Evolutionary conservation across 2,113 vertebrate species (phyloP).

Genomic region (Chelonoidis abingdonii): DNA sequence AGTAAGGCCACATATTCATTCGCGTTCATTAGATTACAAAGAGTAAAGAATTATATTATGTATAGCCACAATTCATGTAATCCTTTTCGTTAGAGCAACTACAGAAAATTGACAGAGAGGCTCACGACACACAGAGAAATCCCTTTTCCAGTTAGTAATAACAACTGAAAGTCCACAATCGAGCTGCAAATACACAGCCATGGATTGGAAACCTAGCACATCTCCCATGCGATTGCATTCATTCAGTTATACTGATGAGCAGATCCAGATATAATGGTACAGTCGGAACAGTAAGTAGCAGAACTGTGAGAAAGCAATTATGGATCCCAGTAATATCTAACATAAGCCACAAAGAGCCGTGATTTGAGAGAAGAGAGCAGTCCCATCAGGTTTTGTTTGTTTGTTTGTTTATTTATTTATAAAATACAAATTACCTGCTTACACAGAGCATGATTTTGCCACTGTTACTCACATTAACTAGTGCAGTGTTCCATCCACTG

Average conservation of each 20-base stretch:
- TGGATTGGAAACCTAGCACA: not conserved
- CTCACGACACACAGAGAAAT: not conserved
- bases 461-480: not conserved
- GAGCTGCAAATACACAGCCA: not conserved
- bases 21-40: not conserved
- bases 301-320: not conserved
- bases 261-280: not conserved
- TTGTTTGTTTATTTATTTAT: too few species aligned
- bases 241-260: not conserved
- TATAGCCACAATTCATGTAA: not conserved
- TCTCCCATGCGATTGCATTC: not conserved
- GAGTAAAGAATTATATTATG: not conserved
- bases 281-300: not conserved
- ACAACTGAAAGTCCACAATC: not conserved
- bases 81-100: not conserved
- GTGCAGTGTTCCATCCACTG: not conserved
- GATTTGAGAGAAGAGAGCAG: not conserved
- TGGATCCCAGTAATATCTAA: not conserved
- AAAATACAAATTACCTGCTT: not conserved
- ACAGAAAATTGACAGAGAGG: not conserved
- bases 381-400: not conserved
- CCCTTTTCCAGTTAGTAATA: not conserved
- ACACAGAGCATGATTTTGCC: not conserved
- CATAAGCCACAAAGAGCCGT: not conserved
- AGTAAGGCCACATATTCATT: not conserved